Conservation (phyloP, 2,888 invertebrate genomes). For the Temnothorax rugatulus region DNA sequence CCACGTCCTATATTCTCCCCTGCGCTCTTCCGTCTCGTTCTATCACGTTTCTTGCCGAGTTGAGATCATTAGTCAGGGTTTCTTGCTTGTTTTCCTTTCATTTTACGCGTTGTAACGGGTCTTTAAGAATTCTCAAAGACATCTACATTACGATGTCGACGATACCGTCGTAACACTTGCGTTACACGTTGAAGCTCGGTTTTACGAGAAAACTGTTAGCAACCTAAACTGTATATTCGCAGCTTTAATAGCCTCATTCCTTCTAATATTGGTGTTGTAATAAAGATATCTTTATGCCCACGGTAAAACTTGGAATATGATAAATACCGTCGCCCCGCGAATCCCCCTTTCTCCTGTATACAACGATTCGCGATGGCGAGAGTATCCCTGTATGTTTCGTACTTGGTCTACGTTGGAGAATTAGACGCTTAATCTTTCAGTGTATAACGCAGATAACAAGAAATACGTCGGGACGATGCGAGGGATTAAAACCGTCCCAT, state of each 20-base stretch:
- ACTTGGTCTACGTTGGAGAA: not conserved
- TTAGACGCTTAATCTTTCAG: not conserved
- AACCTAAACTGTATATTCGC: conserved; percentile 1
- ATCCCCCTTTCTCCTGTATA: not conserved
- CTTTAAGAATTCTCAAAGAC: conserved; percentile 5
- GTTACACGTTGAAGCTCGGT: not conserved
- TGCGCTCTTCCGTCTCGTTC: not conserved
- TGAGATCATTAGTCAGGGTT: conserved; percentile 30
- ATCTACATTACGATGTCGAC: not conserved
- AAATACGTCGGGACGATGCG: not conserved
- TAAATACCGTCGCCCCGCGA: not conserved
- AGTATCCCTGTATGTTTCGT: not conserved
- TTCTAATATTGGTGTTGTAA: conserved; percentile 40
- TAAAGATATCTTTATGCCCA: conserved; percentile 12
- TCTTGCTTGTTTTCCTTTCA: not conserved
- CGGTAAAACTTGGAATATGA: not conserved
- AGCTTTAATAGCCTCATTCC: conserved; percentile 21
- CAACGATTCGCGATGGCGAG: not conserved
- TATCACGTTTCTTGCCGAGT: not conserved
- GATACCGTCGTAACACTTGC: not conserved
- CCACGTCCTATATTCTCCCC: not conserved
- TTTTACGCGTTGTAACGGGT: not conserved
- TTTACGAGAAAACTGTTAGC: conserved; percentile 20
- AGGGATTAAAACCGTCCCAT: conserved; percentile 15
- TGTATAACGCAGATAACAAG: conserved; percentile 16